Conservation (phyloP, 2,888 invertebrate genomes). For the Quadroppia sp. region DNA sequence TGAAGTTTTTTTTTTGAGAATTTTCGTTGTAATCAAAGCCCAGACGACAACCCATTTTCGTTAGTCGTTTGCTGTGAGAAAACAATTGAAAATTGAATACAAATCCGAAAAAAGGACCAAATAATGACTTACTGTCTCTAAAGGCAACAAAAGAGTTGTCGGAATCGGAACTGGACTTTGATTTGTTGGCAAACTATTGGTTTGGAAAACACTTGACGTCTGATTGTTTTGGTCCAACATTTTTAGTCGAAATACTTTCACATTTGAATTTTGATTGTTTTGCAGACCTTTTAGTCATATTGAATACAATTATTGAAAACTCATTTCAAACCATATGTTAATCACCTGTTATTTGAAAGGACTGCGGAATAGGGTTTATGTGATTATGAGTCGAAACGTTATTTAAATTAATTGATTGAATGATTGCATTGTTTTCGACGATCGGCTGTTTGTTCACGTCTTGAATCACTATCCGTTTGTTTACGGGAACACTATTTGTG, state of each 20-base stretch:
- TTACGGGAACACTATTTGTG: constrained; percentile 18
- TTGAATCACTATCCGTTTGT: background rate
- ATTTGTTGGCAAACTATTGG: background rate
- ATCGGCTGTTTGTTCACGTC: background rate
- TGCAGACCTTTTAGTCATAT: background rate
- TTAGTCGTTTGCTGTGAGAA: background rate
- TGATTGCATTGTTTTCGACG: background rate
- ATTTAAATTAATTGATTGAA: background rate
- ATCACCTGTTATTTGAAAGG: constrained; percentile 26
- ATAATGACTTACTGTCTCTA: background rate
- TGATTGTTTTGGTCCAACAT: background rate
- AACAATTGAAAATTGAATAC: background rate
- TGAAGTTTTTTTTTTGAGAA: background rate
- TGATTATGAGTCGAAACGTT: background rate
- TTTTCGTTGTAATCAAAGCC: background rate
- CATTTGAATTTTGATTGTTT: constrained; percentile 2
- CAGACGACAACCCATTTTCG: background rate
- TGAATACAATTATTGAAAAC: background rate
- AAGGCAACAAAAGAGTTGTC: background rate
- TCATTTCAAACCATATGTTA: background rate
- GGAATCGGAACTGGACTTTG: background rate
- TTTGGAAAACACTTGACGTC: background rate
- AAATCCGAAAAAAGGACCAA: background rate
- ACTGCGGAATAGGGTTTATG: background rate
- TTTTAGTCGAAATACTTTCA: constrained; percentile 20